Evolutionary conservation across 2,888 invertebrate genomes (phyloP).

Genomic region (Troides oblongomaculatus): DNA sequence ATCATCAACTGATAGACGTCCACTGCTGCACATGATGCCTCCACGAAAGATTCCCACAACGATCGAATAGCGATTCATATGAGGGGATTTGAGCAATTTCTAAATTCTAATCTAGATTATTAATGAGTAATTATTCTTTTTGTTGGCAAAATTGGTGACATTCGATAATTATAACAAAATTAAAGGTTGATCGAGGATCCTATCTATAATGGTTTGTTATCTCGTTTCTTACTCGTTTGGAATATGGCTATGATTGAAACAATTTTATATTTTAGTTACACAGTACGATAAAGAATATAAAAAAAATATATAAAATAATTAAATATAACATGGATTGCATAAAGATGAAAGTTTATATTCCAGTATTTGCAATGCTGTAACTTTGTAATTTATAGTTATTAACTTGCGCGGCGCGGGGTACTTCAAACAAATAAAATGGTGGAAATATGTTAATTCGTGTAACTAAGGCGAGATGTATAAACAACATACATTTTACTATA

Average conservation of each 20-base stretch:
- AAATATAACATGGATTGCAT: background rate
- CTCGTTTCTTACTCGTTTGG: background rate
- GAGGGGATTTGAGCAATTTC: too few relatives aligned
- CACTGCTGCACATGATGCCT: too few relatives aligned
- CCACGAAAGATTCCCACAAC: too few relatives aligned
- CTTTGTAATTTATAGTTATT: conserved; percentile 7
- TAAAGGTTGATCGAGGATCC: background rate
- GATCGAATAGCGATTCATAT: too few relatives aligned
- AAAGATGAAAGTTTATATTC: conserved; percentile 8
- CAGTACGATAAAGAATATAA: background rate
- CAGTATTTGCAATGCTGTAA: conserved; percentile 9
- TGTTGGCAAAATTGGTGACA: background rate
- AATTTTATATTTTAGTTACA: background rate
- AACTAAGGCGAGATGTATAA: background rate
- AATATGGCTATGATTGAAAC: background rate
- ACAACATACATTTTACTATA: background rate
- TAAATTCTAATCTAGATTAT: too few relatives aligned
- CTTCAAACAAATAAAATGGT: conserved; percentile 7
- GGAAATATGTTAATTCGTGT: conserved; percentile 5
- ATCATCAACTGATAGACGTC: too few relatives aligned
- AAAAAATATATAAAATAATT: background rate
- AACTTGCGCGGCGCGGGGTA: conserved; percentile 2
- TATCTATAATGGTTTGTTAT: background rate
- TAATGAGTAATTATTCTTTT: background rate
- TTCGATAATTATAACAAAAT: background rate